Percentiles rank a stretch among this genome's conserved stretches.
Conservation (phyloP, 2,113 vertebrate species). For the Prionailurus bengalensis region DNA sequence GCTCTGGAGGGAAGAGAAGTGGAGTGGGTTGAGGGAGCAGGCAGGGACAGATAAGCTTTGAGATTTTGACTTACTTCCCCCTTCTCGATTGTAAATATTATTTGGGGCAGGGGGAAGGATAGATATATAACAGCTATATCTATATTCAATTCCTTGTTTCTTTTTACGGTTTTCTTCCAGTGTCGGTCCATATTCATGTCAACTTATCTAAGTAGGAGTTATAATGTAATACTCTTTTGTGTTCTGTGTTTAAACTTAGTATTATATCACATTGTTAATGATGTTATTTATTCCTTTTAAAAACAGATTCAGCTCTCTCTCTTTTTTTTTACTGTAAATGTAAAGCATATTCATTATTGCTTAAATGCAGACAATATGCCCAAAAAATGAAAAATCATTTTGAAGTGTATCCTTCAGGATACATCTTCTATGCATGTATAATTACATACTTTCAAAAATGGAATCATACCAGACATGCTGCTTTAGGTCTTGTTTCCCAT, state of each 20-base stretch:
- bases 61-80: not conserved
- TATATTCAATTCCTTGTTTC: not conserved
- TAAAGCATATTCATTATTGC: constrained; percentile 15
- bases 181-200: not conserved
- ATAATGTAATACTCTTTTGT: not conserved
- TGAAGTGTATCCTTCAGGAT: not conserved
- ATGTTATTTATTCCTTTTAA: constrained; percentile 35
- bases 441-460: not conserved
- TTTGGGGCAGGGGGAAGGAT: not conserved
- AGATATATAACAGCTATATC: not conserved
- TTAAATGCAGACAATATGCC: not conserved
- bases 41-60: not conserved
- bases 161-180: not conserved
- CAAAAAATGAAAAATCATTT: constrained; percentile 33
- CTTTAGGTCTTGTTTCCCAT: not conserved
- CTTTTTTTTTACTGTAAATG: not conserved
- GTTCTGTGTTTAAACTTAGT: not conserved
- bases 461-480: not conserved
- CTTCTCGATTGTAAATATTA: not conserved
- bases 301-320: not conserved
- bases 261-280: not conserved
- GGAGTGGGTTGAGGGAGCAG: not conserved
- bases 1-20: not conserved
- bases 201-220: not conserved
- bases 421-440: not conserved